These are phyloP conservation scores for Sympetrum striolatum DNA, from an alignment of 2,888 invertebrate genomes.

Conservation along the genomic window DNA sequence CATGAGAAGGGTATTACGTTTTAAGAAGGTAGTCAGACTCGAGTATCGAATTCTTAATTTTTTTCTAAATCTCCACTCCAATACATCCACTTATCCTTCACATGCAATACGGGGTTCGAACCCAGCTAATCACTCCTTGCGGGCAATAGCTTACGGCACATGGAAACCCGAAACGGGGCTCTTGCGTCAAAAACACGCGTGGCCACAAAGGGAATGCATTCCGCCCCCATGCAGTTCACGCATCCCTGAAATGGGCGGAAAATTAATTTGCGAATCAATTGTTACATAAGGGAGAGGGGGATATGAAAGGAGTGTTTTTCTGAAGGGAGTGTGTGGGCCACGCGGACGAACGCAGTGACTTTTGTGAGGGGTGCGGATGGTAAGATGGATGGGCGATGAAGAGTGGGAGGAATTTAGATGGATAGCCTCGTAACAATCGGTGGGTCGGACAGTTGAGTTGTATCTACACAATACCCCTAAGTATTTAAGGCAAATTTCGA, in stretches of 20 bases:
- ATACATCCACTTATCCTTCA: too few relatives aligned
- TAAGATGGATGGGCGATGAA: not conserved
- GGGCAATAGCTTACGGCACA: not conserved
- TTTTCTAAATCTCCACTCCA: too few relatives aligned
- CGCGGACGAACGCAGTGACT: constrained; percentile 44
- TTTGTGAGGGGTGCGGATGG: constrained; percentile 43
- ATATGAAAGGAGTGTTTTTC: not conserved
- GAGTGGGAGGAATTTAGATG: not conserved
- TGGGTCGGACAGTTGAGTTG: too few relatives aligned
- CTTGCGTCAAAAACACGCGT: not conserved
- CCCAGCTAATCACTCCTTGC: too few relatives aligned
- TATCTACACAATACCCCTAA: too few relatives aligned
- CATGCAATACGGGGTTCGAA: too few relatives aligned
- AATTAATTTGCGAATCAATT: not conserved
- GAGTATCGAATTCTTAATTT: too few relatives aligned
- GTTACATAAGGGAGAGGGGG: not conserved
- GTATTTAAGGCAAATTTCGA: too few relatives aligned
- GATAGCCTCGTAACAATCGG: not conserved
- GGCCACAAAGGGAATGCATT: not conserved
- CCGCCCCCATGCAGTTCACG: not conserved
- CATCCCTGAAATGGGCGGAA: not conserved
- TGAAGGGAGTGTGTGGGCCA: not conserved
- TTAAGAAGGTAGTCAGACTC: too few relatives aligned
- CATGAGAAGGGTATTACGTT: too few relatives aligned
- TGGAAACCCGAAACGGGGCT: not conserved